These are phyloP conservation scores for Charaxes varanes DNA, from an alignment of 1,140 invertebrate species.

Conservation along the genomic window DNA sequence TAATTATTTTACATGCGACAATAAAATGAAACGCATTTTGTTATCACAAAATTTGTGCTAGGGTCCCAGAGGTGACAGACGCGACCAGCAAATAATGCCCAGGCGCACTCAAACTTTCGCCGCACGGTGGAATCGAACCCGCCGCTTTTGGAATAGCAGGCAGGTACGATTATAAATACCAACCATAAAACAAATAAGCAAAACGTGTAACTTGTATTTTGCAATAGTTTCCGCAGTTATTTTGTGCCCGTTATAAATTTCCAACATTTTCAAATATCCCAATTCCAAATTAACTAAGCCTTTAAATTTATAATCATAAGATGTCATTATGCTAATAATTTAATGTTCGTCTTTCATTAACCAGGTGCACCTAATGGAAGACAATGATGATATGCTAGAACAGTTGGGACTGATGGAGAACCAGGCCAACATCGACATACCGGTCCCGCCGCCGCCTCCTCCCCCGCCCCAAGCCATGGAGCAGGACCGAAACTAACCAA, in stretches of 20 bases:
- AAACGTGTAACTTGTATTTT: too few relatives aligned
- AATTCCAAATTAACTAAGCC: too few relatives aligned
- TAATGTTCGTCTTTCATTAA: not conserved
- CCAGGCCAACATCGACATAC: constrained; percentile 36
- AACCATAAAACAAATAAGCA: not conserved
- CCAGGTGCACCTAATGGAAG: constrained; percentile 60
- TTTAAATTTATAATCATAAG: too few relatives aligned
- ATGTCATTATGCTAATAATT: too few relatives aligned
- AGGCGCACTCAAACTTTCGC: constrained; percentile 2
- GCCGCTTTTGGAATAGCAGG: constrained; percentile 7
- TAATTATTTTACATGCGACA: too few relatives aligned
- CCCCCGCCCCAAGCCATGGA: constrained; percentile 46
- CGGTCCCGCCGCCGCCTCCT: constrained; percentile 40
- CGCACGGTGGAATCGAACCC: constrained; percentile 6
- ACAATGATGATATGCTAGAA: constrained; percentile 64
- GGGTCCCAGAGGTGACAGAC: constrained; percentile 1
- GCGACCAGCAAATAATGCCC: constrained; percentile 2
- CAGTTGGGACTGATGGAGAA: constrained; percentile 58
- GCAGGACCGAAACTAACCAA: constrained; percentile 32
- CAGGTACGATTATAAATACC: constrained; percentile 3
- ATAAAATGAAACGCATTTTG: not conserved
- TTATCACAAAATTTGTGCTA: constrained; percentile 5
- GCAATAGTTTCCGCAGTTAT: too few relatives aligned
- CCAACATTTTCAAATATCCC: too few relatives aligned
- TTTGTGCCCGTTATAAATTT: too few relatives aligned